These are phyloP conservation scores for Diadumene lineata DNA, from an alignment of 92 coral and sea anemone species.

Conservation along the genomic window DNA sequence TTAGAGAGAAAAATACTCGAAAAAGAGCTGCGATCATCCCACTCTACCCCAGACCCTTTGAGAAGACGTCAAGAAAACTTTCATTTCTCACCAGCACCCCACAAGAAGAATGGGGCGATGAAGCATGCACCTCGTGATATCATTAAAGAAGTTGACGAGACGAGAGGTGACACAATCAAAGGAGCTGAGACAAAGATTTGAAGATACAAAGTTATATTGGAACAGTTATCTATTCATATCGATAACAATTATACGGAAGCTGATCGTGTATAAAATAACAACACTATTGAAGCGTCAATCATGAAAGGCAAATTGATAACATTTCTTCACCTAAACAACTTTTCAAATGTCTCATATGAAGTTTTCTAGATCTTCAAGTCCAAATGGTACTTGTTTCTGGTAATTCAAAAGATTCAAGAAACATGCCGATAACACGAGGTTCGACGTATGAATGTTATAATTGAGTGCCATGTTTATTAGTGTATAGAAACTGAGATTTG, in stretches of 20 bases:
- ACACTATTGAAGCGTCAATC: no score
- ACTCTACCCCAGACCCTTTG: slow-evolving; percentile 39
- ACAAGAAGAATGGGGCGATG: slow-evolving; percentile 52
- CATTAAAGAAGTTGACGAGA: slow-evolving; percentile 62
- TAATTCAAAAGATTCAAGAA: not conserved
- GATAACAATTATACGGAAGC: no score
- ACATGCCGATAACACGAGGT: not conserved
- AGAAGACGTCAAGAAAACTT: slow-evolving; percentile 25
- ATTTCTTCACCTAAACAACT: no score
- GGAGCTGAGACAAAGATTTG: slow-evolving; percentile 28
- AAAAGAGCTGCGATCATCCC: slow-evolving; percentile 11
- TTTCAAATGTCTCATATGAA: no score
- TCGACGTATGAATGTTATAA: not conserved
- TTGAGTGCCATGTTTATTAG: not conserved
- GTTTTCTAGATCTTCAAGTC: no score
- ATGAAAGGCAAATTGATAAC: no score
- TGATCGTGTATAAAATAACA: no score
- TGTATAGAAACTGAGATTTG: no score
- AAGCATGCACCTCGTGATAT: slow-evolving; percentile 33
- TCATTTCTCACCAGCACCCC: slow-evolving; percentile 27
- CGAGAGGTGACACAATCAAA: slow-evolving; percentile 23
- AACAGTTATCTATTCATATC: no score
- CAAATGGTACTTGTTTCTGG: no score
- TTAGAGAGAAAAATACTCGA: slow-evolving; percentile 45
- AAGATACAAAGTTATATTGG: no score